phyloP scores from a whole-genome alignment of 2,888 invertebrate genomes.

The Acheta domesticus region DNA sequence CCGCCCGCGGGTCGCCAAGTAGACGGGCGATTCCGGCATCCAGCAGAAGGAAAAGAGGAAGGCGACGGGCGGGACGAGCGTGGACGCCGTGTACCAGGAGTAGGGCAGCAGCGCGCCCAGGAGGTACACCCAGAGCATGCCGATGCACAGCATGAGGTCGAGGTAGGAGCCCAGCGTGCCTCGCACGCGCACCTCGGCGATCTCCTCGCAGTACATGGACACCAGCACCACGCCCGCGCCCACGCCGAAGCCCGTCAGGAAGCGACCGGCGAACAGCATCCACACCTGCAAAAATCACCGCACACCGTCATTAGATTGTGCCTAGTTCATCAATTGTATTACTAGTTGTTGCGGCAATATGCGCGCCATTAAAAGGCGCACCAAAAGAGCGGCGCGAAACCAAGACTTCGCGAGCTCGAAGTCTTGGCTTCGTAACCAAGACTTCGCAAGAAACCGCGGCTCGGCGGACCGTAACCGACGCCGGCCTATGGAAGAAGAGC shows the following conservation, averaged over 20 bases:
- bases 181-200: slow-evolving; percentile 40
- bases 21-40: slow-evolving; percentile 22
- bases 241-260: slow-evolving; percentile 43
- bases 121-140: slow-evolving; percentile 21
- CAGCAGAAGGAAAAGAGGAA: slow-evolving; percentile 18
- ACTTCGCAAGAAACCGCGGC: no score
- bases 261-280: not conserved
- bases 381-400: no score
- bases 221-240: slow-evolving; percentile 46
- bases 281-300: not conserved
- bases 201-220: slow-evolving; percentile 50
- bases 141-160: slow-evolving; percentile 4
- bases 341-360: no score
- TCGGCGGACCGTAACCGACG: no score
- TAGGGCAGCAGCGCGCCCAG: not conserved
- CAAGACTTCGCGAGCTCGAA: no score
- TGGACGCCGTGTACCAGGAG: not conserved
- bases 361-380: no score
- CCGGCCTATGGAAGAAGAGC: no score
- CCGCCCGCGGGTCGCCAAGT: not conserved
- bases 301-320: no score
- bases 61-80: not conserved
- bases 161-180: slow-evolving; percentile 19
- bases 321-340: no score
- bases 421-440: no score